Evolutionary conservation across 2,113 vertebrate species (phyloP).

Genomic region (Brachionichthys hirsutus): DNA sequence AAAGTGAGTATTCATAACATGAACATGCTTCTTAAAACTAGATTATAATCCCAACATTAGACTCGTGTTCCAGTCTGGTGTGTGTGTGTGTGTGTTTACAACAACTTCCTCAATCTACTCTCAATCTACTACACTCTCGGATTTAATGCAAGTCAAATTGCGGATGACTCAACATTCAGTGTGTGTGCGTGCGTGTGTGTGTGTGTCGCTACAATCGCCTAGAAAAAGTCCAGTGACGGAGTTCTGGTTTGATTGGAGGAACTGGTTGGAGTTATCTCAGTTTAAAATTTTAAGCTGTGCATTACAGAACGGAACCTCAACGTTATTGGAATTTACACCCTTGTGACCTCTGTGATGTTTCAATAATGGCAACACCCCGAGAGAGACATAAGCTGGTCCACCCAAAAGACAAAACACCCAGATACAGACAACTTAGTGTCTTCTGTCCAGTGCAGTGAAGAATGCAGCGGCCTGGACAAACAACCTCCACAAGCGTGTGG

Average conservation of each 20-base stretch:
- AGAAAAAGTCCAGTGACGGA: constrained; percentile 21
- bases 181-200: constrained; percentile 80
- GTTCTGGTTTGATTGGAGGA: constrained; percentile 34
- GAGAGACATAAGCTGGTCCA: too few species aligned
- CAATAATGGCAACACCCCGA: too few species aligned
- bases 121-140: constrained; percentile 5
- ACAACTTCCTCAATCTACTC: constrained; percentile 26
- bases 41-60: background rate
- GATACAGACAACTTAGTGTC: too few species aligned
- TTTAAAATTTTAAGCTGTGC: constrained; percentile 6
- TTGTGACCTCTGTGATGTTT: too few species aligned
- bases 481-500: too few species aligned
- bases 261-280: constrained; percentile 1
- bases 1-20: too few species aligned
- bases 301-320: background rate
- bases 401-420: too few species aligned
- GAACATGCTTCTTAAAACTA: too few species aligned
- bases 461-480: too few species aligned
- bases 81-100: too few species aligned
- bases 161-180: constrained; percentile 44
- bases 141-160: constrained; percentile 29
- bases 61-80: background rate
- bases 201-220: constrained; percentile 22
- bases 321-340: too few species aligned
- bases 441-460: too few species aligned